Evolutionary conservation across 2,797 vertebrate genomes (phyloP).

Genomic region (Anas acuta): DNA sequence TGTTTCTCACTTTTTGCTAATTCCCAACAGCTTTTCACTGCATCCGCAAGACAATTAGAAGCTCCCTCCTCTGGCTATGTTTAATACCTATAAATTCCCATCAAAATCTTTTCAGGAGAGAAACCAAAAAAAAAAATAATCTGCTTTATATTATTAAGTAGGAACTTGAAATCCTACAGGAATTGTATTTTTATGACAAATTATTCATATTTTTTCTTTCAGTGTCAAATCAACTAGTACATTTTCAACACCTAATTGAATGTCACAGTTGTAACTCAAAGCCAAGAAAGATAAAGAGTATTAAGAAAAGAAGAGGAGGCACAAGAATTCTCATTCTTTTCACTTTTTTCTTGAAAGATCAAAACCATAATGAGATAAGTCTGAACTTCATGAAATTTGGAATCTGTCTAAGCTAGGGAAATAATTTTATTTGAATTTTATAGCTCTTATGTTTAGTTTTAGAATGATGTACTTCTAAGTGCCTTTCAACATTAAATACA

Average conservation of each 20-base stretch:
- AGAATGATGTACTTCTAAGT: slow-evolving; percentile 6
- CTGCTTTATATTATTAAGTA: background rate
- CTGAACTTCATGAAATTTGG: slow-evolving; percentile 19
- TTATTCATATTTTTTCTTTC: slow-evolving; percentile 7
- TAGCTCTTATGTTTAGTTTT: background rate
- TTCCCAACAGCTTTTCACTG: slow-evolving; percentile 18
- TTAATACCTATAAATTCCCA: slow-evolving; percentile 19
- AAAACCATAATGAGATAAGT: background rate
- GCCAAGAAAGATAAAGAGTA: background rate
- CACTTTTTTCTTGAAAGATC: slow-evolving; percentile 25
- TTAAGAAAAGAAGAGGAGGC: background rate
- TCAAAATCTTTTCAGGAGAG: slow-evolving; percentile 12
- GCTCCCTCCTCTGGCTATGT: slow-evolving; percentile 11
- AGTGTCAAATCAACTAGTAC: background rate
- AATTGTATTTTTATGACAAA: slow-evolving; percentile 3
- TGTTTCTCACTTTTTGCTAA: slow-evolving; percentile 8
- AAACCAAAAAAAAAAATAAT: background rate
- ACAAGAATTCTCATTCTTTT: slow-evolving; percentile 32
- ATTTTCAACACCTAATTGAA: slow-evolving; percentile 45
- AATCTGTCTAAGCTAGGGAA: background rate
- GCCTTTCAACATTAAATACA: slow-evolving; percentile 6
- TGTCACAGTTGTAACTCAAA: slow-evolving; percentile 39
- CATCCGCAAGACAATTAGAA: background rate
- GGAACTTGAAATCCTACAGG: slow-evolving; percentile 6
- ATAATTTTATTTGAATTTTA: slow-evolving; percentile 20